phyloP scores from a whole-genome alignment of 92 coral and sea anemone genomes.

The Bergia puertoricense region DNA sequence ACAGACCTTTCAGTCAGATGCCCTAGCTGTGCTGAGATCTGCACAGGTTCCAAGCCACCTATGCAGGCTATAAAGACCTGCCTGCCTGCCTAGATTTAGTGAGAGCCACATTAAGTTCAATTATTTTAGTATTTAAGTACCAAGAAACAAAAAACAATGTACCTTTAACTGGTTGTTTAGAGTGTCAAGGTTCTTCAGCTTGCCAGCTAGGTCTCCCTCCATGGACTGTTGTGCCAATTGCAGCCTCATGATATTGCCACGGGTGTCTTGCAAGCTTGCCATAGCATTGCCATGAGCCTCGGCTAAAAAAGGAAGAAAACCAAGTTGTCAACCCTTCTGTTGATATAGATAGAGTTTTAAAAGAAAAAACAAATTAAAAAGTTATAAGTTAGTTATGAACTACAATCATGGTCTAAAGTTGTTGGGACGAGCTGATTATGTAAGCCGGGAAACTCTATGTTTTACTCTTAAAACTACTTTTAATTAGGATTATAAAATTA shows the following conservation, averaged over 20 bases:
- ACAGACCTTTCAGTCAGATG: too few relatives aligned
- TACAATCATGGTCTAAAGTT: too few relatives aligned
- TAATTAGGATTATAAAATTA: too few relatives aligned
- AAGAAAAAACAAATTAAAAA: neutral
- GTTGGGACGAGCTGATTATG: too few relatives aligned
- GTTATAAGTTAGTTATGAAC: too few relatives aligned
- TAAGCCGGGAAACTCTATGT: too few relatives aligned
- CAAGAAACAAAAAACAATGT: neutral
- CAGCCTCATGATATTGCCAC: slow-evolving; percentile 79
- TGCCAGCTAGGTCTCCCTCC: slow-evolving; percentile 79
- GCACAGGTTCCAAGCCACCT: too few relatives aligned
- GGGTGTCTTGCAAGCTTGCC: slow-evolving; percentile 89
- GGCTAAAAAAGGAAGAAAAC: slow-evolving; percentile 38
- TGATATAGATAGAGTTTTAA: neutral
- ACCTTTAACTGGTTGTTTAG: slow-evolving; percentile 87
- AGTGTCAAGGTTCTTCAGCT: slow-evolving; percentile 73
- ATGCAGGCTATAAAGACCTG: too few relatives aligned
- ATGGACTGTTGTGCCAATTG: slow-evolving; percentile 71
- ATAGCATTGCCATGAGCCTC: slow-evolving; percentile 95
- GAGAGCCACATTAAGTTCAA: too few relatives aligned
- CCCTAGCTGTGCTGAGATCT: too few relatives aligned
- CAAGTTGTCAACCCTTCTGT: neutral
- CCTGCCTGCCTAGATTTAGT: too few relatives aligned
- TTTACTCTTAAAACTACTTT: too few relatives aligned
- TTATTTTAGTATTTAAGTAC: neutral